Evolutionary conservation across 2,113 vertebrate genomes (phyloP), one percentile per base, ranked within the genome.

Genomic region (Girardinichthys multiradiatus): DNA sequence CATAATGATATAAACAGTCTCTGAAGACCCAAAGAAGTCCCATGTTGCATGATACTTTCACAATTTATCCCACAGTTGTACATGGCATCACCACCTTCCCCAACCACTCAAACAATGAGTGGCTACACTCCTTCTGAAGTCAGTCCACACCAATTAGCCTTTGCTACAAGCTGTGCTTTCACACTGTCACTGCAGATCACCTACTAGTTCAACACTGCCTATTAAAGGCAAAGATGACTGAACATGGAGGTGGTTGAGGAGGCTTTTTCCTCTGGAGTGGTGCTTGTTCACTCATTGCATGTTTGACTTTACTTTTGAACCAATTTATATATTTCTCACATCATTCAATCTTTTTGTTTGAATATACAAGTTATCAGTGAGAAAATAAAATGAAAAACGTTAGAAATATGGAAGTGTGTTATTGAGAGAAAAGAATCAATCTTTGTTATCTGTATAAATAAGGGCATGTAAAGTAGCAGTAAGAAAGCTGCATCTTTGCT

Each of bases 401-500:
- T 9, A 42, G 35, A 70, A 64, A 39, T 24, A 51, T 42, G 19
- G 13, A 29, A 58, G 15, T 69, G 15, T 58, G 27, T 70, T 67
- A 64, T 48, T 39, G 31, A 35, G 4, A 81, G 13, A 42, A 21
- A 72, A 59, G 30, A 30, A 63, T 75, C 63, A 57, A 67, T 82
- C 61, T 81, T 76, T 74, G 66, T 74, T 82, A 54, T 77, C 45
- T 81, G 37, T 71, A 45, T 68, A 72, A 74, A 83, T 37, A 81
- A 27, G 67, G 72, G 54, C 60, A 79, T 29, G 60, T 54, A 70
- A 76, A 71, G 66, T 72, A 77, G 71, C 78, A 63, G 57, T 39
- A 78, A 62, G 74, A 91, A 79, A 87, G 79, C 93, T 93, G 90
- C 86, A 89, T 93, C 93, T 91, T 82, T 93, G 90, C 93, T 91